Evolutionary conservation across 2,888 invertebrate genomes (phyloP).

Genomic region (Drosophila meridiana): DNA sequence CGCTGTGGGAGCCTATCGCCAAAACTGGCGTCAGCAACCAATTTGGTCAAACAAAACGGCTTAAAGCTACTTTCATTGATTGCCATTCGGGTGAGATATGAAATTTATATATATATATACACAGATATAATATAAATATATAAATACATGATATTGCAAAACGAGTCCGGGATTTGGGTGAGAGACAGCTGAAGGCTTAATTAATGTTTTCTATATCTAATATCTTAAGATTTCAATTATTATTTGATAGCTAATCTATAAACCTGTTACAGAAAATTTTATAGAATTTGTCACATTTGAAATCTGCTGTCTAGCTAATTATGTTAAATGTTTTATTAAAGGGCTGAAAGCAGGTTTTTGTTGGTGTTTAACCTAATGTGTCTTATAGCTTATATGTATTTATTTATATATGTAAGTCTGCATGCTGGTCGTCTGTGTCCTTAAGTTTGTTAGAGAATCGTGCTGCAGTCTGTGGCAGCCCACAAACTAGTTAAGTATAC

Average conservation of each 20-base stretch:
- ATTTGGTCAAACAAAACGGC: conserved; percentile 51
- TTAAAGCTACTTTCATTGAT: conserved; percentile 44
- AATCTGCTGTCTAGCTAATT: background rate
- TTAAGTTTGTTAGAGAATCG: conserved; percentile 35
- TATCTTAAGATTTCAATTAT: background rate
- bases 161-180: conserved; percentile 4
- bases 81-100: conserved; percentile 21
- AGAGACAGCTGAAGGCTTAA: background rate
- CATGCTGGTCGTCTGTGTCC: conserved; percentile 12
- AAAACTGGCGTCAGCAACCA: conserved; percentile 43
- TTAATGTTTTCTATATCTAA: background rate
- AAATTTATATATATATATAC: conserved; percentile 2
- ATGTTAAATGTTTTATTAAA: background rate
- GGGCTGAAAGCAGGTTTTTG: background rate
- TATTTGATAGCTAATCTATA: background rate
- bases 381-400: background rate
- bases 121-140: background rate
- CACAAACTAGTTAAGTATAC: conserved; percentile 38
- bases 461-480: conserved; percentile 33
- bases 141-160: background rate
- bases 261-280: background rate
- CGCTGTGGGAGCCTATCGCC: conserved; percentile 27
- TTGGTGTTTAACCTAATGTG: background rate
- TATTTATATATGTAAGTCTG: background rate
- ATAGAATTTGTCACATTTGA: background rate